phyloP scores from a whole-genome alignment of 2,888 invertebrate genomes.

The Diaphora mendica region DNA sequence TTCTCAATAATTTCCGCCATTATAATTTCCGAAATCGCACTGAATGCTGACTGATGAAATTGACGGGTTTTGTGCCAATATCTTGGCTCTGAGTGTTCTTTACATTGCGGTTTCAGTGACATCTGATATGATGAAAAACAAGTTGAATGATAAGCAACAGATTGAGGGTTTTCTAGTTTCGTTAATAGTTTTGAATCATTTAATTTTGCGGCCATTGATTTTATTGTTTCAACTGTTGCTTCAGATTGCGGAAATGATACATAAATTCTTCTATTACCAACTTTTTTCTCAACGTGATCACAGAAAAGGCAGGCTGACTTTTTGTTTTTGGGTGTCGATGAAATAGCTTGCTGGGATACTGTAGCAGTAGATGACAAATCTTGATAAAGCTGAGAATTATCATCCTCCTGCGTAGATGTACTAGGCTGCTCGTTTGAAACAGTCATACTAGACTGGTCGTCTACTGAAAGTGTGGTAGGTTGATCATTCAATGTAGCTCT shows the following conservation, averaged over 20 bases:
- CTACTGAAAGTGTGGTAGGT: too few species aligned
- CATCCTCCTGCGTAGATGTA: too few species aligned
- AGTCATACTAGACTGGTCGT: neutral
- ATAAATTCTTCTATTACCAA: too few species aligned
- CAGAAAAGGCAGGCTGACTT: slow-evolving; percentile 13
- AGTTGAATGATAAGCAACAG: slow-evolving; percentile 20
- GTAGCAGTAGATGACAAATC: neutral
- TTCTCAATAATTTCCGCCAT: slow-evolving; percentile 37
- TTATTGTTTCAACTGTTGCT: slow-evolving; percentile 3
- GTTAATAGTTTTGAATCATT: neutral
- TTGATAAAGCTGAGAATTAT: too few species aligned
- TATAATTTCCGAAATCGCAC: slow-evolving; percentile 30
- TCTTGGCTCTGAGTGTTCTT: too few species aligned
- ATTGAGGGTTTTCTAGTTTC: too few species aligned
- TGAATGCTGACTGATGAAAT: slow-evolving; percentile 38
- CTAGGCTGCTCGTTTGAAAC: too few species aligned
- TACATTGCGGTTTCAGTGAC: too few species aligned
- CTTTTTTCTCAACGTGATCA: slow-evolving; percentile 3
- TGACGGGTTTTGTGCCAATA: slow-evolving; percentile 5
- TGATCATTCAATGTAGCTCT: too few species aligned
- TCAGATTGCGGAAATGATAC: slow-evolving; percentile 13
- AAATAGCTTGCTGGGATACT: slow-evolving; percentile 11
- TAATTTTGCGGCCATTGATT: slow-evolving; percentile 1
- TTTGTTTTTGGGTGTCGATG: slow-evolving; percentile 16
- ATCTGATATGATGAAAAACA: too few species aligned